Evolutionary conservation across 2,888 invertebrate genomes (phyloP).

Genomic region (Acholoe squamosa): DNA sequence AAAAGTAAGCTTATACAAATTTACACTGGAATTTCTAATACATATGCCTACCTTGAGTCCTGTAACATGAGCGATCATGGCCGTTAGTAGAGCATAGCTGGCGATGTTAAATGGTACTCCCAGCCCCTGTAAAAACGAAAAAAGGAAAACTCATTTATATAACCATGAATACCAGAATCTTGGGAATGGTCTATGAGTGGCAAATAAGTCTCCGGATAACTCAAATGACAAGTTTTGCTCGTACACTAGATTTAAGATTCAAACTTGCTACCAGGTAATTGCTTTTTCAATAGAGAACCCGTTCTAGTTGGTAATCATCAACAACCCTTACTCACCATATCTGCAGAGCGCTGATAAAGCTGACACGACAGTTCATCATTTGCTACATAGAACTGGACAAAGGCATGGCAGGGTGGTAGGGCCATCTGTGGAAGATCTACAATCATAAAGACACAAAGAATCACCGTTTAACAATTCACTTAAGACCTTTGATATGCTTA

Average conservation of each 20-base stretch:
- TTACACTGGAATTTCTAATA: too few relatives aligned
- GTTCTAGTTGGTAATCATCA: too few relatives aligned
- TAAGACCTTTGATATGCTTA: too few relatives aligned
- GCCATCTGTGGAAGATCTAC: slow-evolving; percentile 94
- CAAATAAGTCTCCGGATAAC: too few relatives aligned
- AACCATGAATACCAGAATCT: too few relatives aligned
- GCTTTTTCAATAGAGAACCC: too few relatives aligned
- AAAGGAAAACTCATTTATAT: not conserved
- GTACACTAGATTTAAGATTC: too few relatives aligned
- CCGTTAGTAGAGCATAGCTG: slow-evolving; percentile 95
- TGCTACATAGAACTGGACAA: slow-evolving; percentile 96
- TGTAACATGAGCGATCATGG: slow-evolving; percentile 98
- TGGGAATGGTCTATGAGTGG: too few relatives aligned
- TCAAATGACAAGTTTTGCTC: too few relatives aligned
- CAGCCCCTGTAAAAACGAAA: slow-evolving; percentile 84
- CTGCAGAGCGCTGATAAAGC: slow-evolving; percentile 97
- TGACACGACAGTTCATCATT: slow-evolving; percentile 92
- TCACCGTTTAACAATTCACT: too few relatives aligned
- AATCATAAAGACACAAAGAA: slow-evolving; percentile 27
- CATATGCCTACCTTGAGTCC: slow-evolving; percentile 89
- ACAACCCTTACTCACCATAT: slow-evolving; percentile 89
- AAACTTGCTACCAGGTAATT: too few relatives aligned
- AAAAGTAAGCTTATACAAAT: too few relatives aligned
- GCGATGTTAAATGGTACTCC: slow-evolving; percentile 99
- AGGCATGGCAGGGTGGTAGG: slow-evolving; percentile 97